Percentiles rank a stretch among this genome's conserved stretches.
These are phyloP conservation scores for Phainopepla nitens DNA, from an alignment of 2,113 vertebrate genomes.

Conservation along the genomic window DNA sequence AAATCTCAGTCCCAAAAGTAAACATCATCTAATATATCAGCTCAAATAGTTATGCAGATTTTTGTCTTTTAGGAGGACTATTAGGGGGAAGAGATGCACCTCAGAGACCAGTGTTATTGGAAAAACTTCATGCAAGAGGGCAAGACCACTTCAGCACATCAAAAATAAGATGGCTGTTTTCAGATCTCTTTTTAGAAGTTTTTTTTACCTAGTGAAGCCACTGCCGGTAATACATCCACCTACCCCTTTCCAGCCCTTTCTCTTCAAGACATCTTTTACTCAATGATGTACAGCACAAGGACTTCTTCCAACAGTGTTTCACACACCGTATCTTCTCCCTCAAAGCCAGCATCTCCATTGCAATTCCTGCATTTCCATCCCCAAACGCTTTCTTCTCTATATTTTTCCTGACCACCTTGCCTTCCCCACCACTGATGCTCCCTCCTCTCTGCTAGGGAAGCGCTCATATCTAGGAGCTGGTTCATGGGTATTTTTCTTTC, in stretches of 20 bases:
- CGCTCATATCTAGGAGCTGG: neutral
- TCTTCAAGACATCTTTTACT: neutral
- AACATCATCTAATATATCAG: neutral
- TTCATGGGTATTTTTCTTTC: neutral
- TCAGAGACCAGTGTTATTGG: neutral
- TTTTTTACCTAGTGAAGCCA: neutral
- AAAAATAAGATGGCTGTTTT: neutral
- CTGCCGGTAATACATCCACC: neutral
- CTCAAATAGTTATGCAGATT: neutral
- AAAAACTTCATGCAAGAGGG: neutral
- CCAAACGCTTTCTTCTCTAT: neutral
- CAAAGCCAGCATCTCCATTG: neutral
- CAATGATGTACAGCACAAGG: accelerated
- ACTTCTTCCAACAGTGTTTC: neutral
- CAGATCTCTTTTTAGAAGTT: neutral
- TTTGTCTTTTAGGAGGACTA: neutral
- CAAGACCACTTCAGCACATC: neutral
- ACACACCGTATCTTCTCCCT: neutral
- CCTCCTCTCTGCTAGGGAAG: neutral
- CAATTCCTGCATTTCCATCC: neutral
- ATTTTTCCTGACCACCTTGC: neutral
- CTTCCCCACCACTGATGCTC: neutral
- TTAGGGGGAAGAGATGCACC: neutral
- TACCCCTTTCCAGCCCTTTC: neutral
- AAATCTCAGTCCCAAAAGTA: neutral